Base-by-base conservation (phyloP, 2,888 invertebrate genomes). In the Zele albiditarsus region DNA sequence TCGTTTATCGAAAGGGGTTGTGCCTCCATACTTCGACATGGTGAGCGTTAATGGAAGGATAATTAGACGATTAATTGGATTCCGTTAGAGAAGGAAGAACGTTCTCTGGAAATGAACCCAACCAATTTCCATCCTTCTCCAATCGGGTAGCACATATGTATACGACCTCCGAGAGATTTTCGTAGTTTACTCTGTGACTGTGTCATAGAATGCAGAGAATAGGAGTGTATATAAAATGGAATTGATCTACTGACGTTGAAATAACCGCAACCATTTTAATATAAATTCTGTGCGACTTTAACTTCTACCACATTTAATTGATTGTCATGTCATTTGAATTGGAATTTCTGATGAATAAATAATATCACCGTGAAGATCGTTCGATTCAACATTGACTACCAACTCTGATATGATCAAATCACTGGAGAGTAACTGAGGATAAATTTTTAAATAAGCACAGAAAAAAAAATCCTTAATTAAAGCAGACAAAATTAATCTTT, bases 11-110 rank as follows among this genome's bases (percentile, higher is more conserved):
- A 20, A n/a, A 20, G 53, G 20, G 8, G 53, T 20, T 20, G 6
- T 20, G 23, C 53, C 28, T 20, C 6, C 31, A 62, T 62, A 28
- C 27, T 28, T 49, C 66, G 46, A 46, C 42, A 66, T 46, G 27
- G 46, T 57, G 25, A 66, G 33, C 63, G 60, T 67, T 76, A 76
- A 73, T 75, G 69, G 67, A 63, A 57, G 53, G 38, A 46, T 76
- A 75, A 73, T 68, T 58, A 68, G 65, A 80, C 65, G 74, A 79
- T 83, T 83, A 82, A 82, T 82, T 78, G 80, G 75, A 82, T 81
- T 81, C 68, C 71, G 20, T 57, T 28, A 28, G 76, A 73, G 53
- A 74, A 75, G 65, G 65, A 46, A 31, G 66, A 76, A 76, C 71
- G 57, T 38, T 27, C 71, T 25, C 14, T 68, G 62, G 27, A 33